phyloP scores from a whole-genome alignment of 1,140 invertebrate species.

The Pogonomyrmex barbatus region DNA sequence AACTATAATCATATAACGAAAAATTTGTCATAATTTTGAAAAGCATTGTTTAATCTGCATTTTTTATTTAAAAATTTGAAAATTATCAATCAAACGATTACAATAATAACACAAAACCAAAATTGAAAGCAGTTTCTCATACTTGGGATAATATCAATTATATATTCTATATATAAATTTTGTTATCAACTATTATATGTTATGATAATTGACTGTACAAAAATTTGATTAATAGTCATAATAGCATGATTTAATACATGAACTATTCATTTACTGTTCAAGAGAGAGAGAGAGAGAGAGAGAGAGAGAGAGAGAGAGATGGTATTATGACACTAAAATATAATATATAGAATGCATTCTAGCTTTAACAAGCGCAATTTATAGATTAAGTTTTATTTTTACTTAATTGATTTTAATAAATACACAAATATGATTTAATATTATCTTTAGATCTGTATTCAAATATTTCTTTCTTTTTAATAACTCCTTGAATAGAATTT shows the following conservation, averaged over 20 bases:
- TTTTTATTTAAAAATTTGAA: conserved; percentile 27
- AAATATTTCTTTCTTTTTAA: background rate
- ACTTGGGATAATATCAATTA: conserved; percentile 17
- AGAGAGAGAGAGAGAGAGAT: too few relatives aligned
- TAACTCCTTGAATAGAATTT: background rate
- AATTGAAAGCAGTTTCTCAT: conserved; percentile 50
- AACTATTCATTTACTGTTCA: conserved; percentile 4
- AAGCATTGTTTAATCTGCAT: background rate
- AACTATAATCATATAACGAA: background rate
- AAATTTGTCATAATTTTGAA: background rate
- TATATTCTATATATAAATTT: conserved; percentile 48
- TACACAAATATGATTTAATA: background rate
- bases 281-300: too few relatives aligned
- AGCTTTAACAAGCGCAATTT: conserved; percentile 12
- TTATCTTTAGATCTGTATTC: background rate
- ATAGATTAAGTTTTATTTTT: background rate
- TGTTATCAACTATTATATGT: conserved; percentile 43
- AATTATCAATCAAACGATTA: conserved; percentile 33
- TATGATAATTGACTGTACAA: conserved; percentile 31
- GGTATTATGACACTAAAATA: too few relatives aligned
- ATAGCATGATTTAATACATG: conserved; percentile 44
- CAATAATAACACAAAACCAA: conserved; percentile 42
- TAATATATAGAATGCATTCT: background rate
- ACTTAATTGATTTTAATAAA: background rate
- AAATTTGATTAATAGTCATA: conserved; percentile 51